Percentiles rank a stretch among this genome's conserved stretches.
These are phyloP conservation scores for Zaprionus obscuricornis DNA, from an alignment of 2,888 invertebrate genomes.

Conservation along the genomic window DNA sequence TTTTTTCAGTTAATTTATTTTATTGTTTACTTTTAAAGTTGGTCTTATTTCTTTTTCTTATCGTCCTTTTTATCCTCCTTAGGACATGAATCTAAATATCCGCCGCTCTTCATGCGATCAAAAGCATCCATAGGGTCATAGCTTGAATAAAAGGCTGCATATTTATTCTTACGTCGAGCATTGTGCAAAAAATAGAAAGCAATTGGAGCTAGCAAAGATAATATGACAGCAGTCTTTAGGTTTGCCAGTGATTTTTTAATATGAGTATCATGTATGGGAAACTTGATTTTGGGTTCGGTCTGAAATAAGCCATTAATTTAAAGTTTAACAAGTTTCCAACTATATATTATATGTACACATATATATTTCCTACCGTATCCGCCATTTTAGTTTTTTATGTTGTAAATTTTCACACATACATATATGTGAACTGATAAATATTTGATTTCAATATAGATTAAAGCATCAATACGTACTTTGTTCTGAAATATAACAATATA, in stretches of 20 bases:
- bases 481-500: too few relatives aligned
- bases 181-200: slow-evolving; percentile 29
- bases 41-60: slow-evolving; percentile 34
- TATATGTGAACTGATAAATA: slow-evolving; percentile 1
- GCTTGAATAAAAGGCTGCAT: slow-evolving; percentile 43
- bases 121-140: slow-evolving; percentile 62
- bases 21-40: slow-evolving; percentile 17
- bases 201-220: slow-evolving; percentile 26
- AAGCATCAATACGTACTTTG: too few relatives aligned
- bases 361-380: too few relatives aligned
- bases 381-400: too few relatives aligned
- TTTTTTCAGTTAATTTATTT: too few relatives aligned
- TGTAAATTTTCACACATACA: neutral
- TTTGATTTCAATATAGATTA: neutral
- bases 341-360: too few relatives aligned
- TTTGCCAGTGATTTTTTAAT: slow-evolving; percentile 15
- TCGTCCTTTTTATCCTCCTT: slow-evolving; percentile 24
- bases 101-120: slow-evolving; percentile 57
- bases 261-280: slow-evolving; percentile 57
- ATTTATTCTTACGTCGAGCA: slow-evolving; percentile 24
- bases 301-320: too few relatives aligned
- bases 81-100: slow-evolving; percentile 37
- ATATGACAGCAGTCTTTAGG: slow-evolving; percentile 35
- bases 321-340: too few relatives aligned
- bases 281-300: slow-evolving; percentile 48